Evolutionary conservation across 2,113 vertebrate species (phyloP).

Genomic region (Antechinus stuartii): DNA sequence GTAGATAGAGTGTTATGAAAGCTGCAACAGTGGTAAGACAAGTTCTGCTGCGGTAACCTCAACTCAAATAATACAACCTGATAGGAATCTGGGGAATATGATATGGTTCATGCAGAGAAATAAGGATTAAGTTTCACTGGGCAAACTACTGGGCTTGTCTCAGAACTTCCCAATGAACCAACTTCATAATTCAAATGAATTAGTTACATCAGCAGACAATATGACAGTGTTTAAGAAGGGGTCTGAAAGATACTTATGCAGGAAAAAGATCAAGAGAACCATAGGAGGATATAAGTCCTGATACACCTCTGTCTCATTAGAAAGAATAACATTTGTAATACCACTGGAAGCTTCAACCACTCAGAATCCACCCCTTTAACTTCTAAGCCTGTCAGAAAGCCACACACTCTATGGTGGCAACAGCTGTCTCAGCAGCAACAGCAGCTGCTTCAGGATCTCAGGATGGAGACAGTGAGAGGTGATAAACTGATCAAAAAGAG

Average conservation of each 20-base stretch:
- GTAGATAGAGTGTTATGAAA: constrained; percentile 61
- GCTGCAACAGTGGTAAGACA: constrained; percentile 28
- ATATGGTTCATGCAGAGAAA: constrained; percentile 31
- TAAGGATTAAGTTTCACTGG: constrained; percentile 39
- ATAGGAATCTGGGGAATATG: neutral
- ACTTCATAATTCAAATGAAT: constrained; percentile 46
- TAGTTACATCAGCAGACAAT: neutral
- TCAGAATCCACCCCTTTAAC: neutral
- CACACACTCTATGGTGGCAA: neutral
- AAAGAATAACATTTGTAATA: neutral
- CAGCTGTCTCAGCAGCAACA: neutral
- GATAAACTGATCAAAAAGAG: no score
- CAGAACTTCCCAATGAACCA: constrained; percentile 22
- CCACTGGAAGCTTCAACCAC: neutral
- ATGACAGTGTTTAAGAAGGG: neutral
- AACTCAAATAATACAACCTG: neutral
- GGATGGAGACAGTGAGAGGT: no score
- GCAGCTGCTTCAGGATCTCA: neutral
- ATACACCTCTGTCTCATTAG: neutral
- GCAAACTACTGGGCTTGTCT: neutral
- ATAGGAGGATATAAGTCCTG: neutral
- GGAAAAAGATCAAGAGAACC: neutral
- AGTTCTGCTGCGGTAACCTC: constrained; percentile 32
- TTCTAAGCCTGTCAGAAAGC: neutral
- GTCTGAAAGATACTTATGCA: neutral